phyloP scores from a whole-genome alignment of 1,140 invertebrate genomes.

The Scaptodrosophila lebanonensis region DNA sequence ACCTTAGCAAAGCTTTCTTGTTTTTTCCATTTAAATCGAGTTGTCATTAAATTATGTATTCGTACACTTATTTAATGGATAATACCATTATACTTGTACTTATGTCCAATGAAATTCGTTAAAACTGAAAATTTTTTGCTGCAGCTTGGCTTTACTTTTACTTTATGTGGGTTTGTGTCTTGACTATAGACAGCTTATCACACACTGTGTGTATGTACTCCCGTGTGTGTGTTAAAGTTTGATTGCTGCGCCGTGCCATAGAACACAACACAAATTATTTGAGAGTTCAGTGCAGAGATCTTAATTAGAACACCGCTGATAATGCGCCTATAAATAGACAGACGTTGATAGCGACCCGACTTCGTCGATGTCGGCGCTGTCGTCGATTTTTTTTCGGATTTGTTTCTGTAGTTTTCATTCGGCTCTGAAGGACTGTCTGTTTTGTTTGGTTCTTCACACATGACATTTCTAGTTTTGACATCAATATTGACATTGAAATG shows the following conservation, averaged over 20 bases:
- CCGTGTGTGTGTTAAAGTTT: constrained; percentile 30
- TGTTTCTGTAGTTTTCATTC: constrained; percentile 6
- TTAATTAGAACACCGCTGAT: constrained; percentile 70
- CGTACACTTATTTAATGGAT: no score
- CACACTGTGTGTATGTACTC: no score
- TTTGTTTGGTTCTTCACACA: constrained; percentile 11
- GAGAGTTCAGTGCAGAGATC: constrained; percentile 55
- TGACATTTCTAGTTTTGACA: constrained; percentile 19
- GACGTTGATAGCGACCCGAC: constrained; percentile 54
- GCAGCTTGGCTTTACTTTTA: no score
- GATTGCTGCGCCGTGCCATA: constrained; percentile 47
- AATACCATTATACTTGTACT: no score
- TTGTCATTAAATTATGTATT: no score
- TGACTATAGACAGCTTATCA: no score
- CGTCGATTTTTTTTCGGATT: constrained; percentile 26
- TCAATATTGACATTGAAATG: constrained; percentile 56
- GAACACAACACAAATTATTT: constrained; percentile 31
- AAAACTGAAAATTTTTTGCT: no score
- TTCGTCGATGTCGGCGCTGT: constrained; percentile 12
- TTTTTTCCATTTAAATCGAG: no score
- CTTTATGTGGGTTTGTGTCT: no score
- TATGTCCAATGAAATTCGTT: no score
- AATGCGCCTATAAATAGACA: constrained; percentile 61
- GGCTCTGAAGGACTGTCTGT: neutral
- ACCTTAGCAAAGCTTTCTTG: no score